Percentiles rank a stretch among this genome's conserved stretches.
Conservation (phyloP, 1,140 invertebrate species). For the Parasteatoda tepidariorum region DNA sequence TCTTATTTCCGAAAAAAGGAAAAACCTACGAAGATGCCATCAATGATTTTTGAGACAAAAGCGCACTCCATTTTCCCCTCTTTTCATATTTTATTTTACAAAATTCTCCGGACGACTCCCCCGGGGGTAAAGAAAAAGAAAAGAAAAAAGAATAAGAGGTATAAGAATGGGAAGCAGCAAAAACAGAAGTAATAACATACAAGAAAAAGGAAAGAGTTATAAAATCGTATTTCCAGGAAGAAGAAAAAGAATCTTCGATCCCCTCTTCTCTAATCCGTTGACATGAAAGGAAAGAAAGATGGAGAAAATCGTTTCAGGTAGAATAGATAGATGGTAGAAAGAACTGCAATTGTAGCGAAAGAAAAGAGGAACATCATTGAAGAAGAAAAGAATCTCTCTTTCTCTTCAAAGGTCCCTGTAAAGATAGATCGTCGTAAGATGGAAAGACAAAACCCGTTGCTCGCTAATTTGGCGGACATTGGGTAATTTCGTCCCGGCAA, state of each 20-base stretch:
- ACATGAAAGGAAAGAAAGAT: slow-evolving; percentile 16
- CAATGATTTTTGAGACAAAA: too few species aligned
- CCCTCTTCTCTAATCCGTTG: background rate
- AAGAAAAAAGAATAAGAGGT: background rate
- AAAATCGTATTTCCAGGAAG: background rate
- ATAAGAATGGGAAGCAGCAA: background rate
- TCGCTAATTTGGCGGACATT: slow-evolving; percentile 57
- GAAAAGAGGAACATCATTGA: too few species aligned
- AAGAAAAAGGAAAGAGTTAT: background rate
- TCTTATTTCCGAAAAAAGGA: too few species aligned
- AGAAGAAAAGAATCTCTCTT: too few species aligned
- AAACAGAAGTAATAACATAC: background rate
- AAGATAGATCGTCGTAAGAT: slow-evolving; percentile 29
- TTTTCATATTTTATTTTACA: too few species aligned
- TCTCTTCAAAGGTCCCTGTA: background rate
- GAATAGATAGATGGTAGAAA: too few species aligned
- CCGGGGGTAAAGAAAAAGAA: background rate
- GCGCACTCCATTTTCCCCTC: too few species aligned
- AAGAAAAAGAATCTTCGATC: background rate
- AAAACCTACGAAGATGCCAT: too few species aligned
- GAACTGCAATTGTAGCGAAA: too few species aligned
- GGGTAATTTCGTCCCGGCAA: slow-evolving; percentile 50
- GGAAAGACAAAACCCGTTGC: slow-evolving; percentile 26
- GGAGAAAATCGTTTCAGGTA: background rate
- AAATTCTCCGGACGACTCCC: too few species aligned